Percentiles rank a stretch among this genome's conserved stretches.
phyloP scores from a whole-genome alignment of 2,888 invertebrate species.

The Azorinus chamasolen region DNA sequence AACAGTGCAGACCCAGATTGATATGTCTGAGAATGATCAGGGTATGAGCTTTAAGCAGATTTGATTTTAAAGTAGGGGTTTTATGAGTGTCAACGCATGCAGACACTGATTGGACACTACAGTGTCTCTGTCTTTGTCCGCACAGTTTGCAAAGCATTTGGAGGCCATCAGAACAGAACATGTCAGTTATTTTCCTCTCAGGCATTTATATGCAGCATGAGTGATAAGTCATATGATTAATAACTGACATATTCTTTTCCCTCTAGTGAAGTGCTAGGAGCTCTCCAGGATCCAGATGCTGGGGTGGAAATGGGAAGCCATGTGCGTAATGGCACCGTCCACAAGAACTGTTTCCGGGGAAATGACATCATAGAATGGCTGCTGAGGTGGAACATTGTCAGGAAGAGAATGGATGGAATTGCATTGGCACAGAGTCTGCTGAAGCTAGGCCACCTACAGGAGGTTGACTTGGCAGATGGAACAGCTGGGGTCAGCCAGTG shows the following conservation, averaged over 20 bases:
- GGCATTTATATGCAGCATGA: too few relatives aligned
- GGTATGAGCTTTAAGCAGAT: too few relatives aligned
- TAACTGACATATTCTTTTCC: constrained; percentile 9
- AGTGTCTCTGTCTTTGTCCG: too few relatives aligned
- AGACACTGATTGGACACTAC: too few relatives aligned
- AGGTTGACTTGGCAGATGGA: constrained; percentile 80
- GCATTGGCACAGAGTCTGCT: constrained; percentile 80
- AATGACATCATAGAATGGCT: constrained; percentile 81
- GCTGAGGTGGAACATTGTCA: constrained; percentile 80
- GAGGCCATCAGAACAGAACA: too few relatives aligned
- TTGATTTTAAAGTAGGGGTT: too few relatives aligned
- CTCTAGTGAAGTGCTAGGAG: constrained; percentile 81
- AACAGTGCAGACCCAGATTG: too few relatives aligned
- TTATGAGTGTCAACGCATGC: too few relatives aligned
- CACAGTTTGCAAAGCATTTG: too few relatives aligned
- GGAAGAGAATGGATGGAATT: constrained; percentile 75
- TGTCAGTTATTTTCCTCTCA: too few relatives aligned
- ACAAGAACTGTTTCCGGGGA: constrained; percentile 82
- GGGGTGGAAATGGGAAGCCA: constrained; percentile 78
- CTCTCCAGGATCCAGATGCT: constrained; percentile 83
- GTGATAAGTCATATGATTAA: too few relatives aligned
- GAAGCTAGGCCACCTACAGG: constrained; percentile 81
- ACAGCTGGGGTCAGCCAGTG: constrained; percentile 74
- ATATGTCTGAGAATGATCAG: too few relatives aligned
- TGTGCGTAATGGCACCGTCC: constrained; percentile 78